A percentile compares a stretch with the other conserved stretches of the same genome.
Evolutionary conservation across 1,140 invertebrate genomes (phyloP).

Genomic region (Philaenus spumarius): DNA sequence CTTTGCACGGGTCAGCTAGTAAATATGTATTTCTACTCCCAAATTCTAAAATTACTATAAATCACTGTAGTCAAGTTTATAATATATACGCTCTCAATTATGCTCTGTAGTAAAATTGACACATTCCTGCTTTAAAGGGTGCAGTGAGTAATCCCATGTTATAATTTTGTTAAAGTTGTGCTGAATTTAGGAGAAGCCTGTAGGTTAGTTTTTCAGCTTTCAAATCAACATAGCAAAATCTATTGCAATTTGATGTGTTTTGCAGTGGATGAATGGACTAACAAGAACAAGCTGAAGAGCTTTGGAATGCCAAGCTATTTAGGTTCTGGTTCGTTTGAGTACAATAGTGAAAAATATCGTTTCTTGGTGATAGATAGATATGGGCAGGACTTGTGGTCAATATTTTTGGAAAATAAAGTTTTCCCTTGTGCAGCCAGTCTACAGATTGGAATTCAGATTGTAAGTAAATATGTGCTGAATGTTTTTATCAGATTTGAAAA

Average conservation of each 20-base stretch:
- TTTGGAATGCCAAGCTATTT: slow-evolving; percentile 84
- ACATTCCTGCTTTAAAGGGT: slow-evolving; percentile 4
- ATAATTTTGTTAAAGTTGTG: neutral
- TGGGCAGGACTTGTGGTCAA: slow-evolving; percentile 80
- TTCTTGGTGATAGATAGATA: slow-evolving; percentile 90
- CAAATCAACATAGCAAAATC: no score
- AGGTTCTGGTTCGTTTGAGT: slow-evolving; percentile 74
- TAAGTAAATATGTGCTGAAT: slow-evolving; percentile 44
- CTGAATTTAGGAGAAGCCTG: no score
- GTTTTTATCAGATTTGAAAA: no score
- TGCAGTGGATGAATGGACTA: slow-evolving; percentile 71
- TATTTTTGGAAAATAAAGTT: slow-evolving; percentile 60
- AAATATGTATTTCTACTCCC: no score
- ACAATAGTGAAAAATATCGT: slow-evolving; percentile 68
- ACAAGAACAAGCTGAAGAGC: slow-evolving; percentile 58
- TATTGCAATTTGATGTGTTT: no score
- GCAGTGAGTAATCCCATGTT: no score
- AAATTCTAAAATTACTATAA: no score
- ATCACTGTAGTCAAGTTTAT: no score
- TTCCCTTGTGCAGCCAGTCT: slow-evolving; percentile 71
- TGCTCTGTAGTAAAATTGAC: no score
- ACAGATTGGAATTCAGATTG: slow-evolving; percentile 77
- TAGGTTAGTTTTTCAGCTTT: no score
- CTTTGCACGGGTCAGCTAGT: no score
- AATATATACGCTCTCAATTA: no score